A percentile compares a stretch with the other conserved stretches of the same genome.
Conservation (phyloP, 2,113 vertebrate species). For the Oophaga pumilio region DNA sequence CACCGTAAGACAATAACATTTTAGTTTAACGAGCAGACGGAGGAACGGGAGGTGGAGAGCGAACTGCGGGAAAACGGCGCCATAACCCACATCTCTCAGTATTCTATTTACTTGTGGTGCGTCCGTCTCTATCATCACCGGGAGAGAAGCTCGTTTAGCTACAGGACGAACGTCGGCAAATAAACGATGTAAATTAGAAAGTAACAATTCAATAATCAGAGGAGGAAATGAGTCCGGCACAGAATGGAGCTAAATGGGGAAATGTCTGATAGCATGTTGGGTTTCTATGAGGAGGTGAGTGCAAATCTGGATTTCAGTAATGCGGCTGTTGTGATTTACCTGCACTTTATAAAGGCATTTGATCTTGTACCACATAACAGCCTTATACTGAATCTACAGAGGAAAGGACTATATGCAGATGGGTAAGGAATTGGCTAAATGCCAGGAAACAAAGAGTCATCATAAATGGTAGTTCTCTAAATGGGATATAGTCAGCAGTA, state of each 20-base stretch:
- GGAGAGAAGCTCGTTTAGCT: not conserved
- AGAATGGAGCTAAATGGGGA: not conserved
- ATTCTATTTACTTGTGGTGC: slow-evolving; percentile 5
- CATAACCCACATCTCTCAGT: not conserved
- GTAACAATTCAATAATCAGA: not conserved
- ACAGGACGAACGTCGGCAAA: not conserved
- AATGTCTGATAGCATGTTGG: not conserved
- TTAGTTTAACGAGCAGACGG: slow-evolving; percentile 33
- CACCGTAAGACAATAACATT: slow-evolving; percentile 46
- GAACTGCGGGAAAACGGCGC: not conserved
- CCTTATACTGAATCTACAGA: too few relatives aligned
- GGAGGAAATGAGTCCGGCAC: not conserved
- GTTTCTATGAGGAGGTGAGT: too few relatives aligned
- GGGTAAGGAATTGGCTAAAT: too few relatives aligned
- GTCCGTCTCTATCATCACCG: not conserved
- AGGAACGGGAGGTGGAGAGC: slow-evolving; percentile 27
- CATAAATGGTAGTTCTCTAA: too few relatives aligned
- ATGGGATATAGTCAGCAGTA: too few relatives aligned
- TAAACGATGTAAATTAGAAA: not conserved
- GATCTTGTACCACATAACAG: too few relatives aligned
- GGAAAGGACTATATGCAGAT: too few relatives aligned
- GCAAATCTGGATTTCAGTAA: too few relatives aligned
- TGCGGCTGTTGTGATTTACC: too few relatives aligned
- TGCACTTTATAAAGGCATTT: too few relatives aligned
- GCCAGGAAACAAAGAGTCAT: too few relatives aligned